phyloP scores from a whole-genome alignment of 1,140 invertebrate species.

The Brachionus manjavacas region DNA sequence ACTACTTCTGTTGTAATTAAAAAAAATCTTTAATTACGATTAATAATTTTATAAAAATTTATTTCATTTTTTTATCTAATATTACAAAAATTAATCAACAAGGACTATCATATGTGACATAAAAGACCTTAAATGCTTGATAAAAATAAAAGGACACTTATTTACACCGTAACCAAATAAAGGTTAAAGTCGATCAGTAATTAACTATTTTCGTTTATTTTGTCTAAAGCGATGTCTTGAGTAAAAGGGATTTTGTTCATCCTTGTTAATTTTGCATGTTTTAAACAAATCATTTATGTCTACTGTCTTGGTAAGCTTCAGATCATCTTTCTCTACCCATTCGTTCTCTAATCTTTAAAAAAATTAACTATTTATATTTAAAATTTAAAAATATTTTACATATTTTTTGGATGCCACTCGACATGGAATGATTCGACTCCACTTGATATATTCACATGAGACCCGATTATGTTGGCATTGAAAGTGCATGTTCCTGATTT shows the following conservation, averaged over 20 bases:
- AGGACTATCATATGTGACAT: background rate
- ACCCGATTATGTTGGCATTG: conserved; percentile 6
- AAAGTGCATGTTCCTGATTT: conserved; percentile 16
- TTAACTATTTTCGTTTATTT: background rate
- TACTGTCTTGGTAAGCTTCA: background rate
- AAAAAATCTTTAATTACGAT: background rate
- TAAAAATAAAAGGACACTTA: background rate
- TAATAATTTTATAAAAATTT: background rate
- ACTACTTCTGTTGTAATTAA: background rate
- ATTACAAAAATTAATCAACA: background rate
- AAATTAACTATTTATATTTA: background rate
- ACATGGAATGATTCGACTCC: conserved; percentile 2
- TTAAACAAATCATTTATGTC: background rate
- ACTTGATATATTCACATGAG: background rate
- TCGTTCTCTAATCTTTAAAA: background rate
- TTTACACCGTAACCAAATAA: background rate
- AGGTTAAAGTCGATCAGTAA: background rate
- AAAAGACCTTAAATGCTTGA: background rate
- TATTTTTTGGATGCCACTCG: conserved; percentile 18
- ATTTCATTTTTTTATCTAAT: conserved; percentile 1
- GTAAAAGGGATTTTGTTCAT: background rate
- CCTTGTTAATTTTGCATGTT: background rate
- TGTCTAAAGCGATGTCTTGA: conserved; percentile 16
- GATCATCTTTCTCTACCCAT: background rate
- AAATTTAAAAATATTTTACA: background rate